Conservation (phyloP, 2,113 vertebrate species). For the Cyprinodon variegatus region DNA sequence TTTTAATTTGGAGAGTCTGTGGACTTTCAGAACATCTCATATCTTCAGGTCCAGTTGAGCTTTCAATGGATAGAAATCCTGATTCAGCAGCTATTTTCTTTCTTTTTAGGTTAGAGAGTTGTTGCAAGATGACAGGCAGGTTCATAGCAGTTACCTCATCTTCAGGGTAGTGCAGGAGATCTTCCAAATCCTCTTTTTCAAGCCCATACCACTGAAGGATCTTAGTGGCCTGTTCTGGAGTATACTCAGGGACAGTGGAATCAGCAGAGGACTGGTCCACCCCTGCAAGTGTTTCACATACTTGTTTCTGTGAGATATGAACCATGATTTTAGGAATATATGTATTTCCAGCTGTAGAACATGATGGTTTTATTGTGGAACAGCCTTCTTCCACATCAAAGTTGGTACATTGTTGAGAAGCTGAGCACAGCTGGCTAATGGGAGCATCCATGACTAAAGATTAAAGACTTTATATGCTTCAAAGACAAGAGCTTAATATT, state of each 20-base stretch:
- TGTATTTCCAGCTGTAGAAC: background rate
- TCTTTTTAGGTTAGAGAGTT: background rate
- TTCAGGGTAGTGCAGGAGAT: conserved; percentile 8
- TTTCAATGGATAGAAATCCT: background rate
- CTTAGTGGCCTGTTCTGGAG: background rate
- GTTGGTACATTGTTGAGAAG: background rate
- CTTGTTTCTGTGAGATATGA: too few species aligned
- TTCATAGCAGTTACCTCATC: background rate
- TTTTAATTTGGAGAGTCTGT: background rate
- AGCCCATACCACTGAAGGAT: conserved; percentile 2
- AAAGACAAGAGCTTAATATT: too few species aligned
- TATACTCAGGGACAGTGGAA: background rate
- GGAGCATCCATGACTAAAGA: too few species aligned
- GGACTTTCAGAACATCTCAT: background rate
- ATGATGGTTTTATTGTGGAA: background rate
- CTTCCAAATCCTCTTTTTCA: conserved; percentile 2
- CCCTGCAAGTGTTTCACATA: background rate
- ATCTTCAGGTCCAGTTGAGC: background rate
- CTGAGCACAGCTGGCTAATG: background rate
- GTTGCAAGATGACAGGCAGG: background rate
- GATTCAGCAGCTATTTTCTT: background rate
- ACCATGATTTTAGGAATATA: background rate
- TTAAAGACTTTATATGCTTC: too few species aligned
- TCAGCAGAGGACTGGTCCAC: background rate
- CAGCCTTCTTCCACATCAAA: background rate